Conservation (phyloP, 2,888 invertebrate species). For the Cantharis nigra region DNA sequence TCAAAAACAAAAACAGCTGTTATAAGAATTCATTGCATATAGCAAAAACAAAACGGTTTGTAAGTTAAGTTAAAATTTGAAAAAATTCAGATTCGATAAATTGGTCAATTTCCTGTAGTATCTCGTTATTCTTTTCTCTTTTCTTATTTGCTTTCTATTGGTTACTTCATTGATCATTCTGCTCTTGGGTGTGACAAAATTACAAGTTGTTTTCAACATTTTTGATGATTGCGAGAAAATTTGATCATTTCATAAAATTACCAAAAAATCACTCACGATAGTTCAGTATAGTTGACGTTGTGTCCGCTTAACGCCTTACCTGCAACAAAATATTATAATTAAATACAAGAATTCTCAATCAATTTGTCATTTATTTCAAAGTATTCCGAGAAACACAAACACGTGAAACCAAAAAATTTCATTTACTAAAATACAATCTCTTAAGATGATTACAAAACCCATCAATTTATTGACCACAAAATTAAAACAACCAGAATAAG, state of each 20-base stretch:
- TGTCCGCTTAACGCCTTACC: not conserved
- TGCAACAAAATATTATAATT: not conserved
- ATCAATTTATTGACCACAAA: not conserved
- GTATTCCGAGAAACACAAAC: not conserved
- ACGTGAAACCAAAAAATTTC: not conserved
- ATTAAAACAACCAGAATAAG: not conserved
- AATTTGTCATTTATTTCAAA: not conserved
- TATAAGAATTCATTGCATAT: not conserved
- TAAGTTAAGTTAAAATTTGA: not conserved
- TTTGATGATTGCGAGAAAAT: not conserved
- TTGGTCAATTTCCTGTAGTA: not conserved
- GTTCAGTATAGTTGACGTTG: not conserved
- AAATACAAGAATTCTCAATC: not conserved
- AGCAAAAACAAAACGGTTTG: not conserved
- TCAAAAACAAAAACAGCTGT: not conserved
- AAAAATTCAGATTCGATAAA: not conserved
- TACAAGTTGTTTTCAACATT: not conserved
- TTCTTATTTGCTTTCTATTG: not conserved
- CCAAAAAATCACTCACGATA: not conserved
- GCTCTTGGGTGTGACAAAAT: not conserved
- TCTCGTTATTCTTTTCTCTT: not conserved
- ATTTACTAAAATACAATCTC: not conserved
- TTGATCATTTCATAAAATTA: not conserved
- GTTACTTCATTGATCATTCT: not conserved
- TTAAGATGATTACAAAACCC: not conserved